Evolutionary conservation across 1,140 invertebrate genomes (phyloP), one percentile per base, ranked within the genome.

Genomic region (Drosophila tropicalis): DNA sequence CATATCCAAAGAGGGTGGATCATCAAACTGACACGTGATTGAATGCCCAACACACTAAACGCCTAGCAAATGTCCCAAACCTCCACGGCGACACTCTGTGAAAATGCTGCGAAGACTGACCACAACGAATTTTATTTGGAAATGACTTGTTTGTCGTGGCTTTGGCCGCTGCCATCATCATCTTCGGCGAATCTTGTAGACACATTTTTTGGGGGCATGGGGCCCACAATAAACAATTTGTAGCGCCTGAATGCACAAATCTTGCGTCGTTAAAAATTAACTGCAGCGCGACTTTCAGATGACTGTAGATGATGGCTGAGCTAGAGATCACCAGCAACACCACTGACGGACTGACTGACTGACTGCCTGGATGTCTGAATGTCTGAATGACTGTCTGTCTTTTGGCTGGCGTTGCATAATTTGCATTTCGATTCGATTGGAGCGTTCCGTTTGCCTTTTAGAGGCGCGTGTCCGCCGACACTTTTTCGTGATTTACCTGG

Each of bases 361-460:
- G 34, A 34, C 44, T 6, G 1, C 5, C 41, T 19, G 15, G 17
- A 15, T 12, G 36, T 1, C 34, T 12, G 36, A 25, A 15, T 12
- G 36, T 1, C 34, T 12, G 36, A 25, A 39, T 62, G n/a, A 10
- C 15, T 19, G 34, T 54, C 5, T 57, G 54, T 55, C 51, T 51
- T 5, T 25, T 44, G 41, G 41, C 10, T 66, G 70, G 76, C 73
- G 65, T 89, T 89, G 85, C 85, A 89, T 89, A 89, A 89, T 89
- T 89, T 89, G 85, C 85, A 89, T 89, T 89, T 89, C 85, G 85
- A 90, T 89, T 90, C 85, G 85, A 89, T 89, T 84, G 82, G 74
- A 86, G 75, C 74, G 74, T 72, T 79, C 44, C 72, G 79, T 70
- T 67, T 83, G 70, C 61, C 62, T 75, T 80, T 89, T 85, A 79